Percentiles rank a stretch among this genome's conserved stretches.
Evolutionary conservation across 1,140 invertebrate genomes (phyloP).

Genomic region (Bicyclus anynana): DNA sequence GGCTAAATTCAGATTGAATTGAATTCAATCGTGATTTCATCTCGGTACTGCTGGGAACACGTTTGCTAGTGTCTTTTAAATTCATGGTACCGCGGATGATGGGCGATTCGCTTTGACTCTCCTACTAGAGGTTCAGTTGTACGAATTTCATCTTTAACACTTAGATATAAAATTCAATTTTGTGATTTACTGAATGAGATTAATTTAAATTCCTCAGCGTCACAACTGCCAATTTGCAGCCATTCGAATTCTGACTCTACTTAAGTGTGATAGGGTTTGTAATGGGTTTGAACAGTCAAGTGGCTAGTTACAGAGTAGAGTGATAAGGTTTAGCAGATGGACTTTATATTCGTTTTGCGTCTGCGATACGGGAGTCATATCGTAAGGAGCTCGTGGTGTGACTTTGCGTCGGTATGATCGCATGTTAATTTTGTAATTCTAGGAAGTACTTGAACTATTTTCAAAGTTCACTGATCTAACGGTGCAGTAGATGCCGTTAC

Average conservation of each 20-base stretch:
- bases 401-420: slow-evolving; percentile 14
- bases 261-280: slow-evolving; percentile 8
- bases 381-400: slow-evolving; percentile 2
- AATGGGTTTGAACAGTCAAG: slow-evolving; percentile 5
- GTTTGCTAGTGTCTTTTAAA: slow-evolving; percentile 31
- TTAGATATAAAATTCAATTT: slow-evolving; percentile 14
- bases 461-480: too few relatives aligned
- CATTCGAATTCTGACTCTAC: slow-evolving; percentile 15
- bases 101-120: slow-evolving; percentile 27
- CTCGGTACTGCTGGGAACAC: slow-evolving; percentile 22
- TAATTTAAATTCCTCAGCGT: slow-evolving; percentile 24
- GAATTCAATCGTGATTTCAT: slow-evolving; percentile 38
- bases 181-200: slow-evolving; percentile 4
- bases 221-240: slow-evolving; percentile 8
- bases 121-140: not conserved
- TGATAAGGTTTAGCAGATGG: slow-evolving; percentile 21
- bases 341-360: slow-evolving; percentile 32
- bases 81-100: slow-evolving; percentile 29
- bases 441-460: not conserved
- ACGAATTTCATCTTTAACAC: slow-evolving; percentile 12
- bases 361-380: slow-evolving; percentile 6
- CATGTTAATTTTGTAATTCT: not conserved
- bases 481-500: too few relatives aligned
- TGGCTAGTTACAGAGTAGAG: slow-evolving; percentile 4
- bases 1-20: slow-evolving; percentile 24